Base-by-base conservation (phyloP, 2,113 vertebrate species). In the Atractosteus spatula region DNA sequence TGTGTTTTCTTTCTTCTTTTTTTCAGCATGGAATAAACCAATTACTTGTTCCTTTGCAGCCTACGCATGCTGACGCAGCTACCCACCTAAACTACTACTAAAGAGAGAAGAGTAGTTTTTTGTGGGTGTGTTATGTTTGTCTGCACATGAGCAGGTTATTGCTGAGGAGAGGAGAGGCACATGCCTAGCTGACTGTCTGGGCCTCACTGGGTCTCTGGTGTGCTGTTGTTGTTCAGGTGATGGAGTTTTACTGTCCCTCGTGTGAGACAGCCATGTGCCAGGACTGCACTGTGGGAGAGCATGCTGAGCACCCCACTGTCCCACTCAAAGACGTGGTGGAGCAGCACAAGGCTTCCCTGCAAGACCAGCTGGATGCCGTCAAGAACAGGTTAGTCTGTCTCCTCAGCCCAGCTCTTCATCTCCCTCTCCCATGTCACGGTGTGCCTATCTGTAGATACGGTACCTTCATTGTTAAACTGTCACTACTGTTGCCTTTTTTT, bases 211-310 rank as follows among this genome's bases (percentile, higher is more conserved):
- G 42, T 41, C 17, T 45, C 41, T 55, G 44, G 8, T 8, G 5
- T 2, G 2, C 47, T 55, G 62, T 41, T 54, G 51, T 11, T 16
- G 67, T 74, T 29, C 76, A 99, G 97, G 91, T 97, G 76, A 99
- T 99, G 97, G 96, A 97, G 77, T 98, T 97, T 86, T 99, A 98
- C 85, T 99, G 97, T 88, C 94, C 95, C 45, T 95, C 96, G 3
- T 99, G 97, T 41, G 97, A 99, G 91, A 98, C 96, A 2, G 97
- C 96, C 78, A 98, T 99, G 96, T 99, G 97, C 88, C 90, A 89
- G 54, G 96, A 98, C 83, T 99, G 97, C 80, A 96, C 96, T 0
- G 93, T 94, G 62, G 95, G 95, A 1, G 97, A 98, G 78, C 97
- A 99, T 0, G 94, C 95, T 0, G 96, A 99, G 62, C 97, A 99